phyloP scores from a whole-genome alignment of 2,113 vertebrate genomes.

The Pelecanoides urinatrix region DNA sequence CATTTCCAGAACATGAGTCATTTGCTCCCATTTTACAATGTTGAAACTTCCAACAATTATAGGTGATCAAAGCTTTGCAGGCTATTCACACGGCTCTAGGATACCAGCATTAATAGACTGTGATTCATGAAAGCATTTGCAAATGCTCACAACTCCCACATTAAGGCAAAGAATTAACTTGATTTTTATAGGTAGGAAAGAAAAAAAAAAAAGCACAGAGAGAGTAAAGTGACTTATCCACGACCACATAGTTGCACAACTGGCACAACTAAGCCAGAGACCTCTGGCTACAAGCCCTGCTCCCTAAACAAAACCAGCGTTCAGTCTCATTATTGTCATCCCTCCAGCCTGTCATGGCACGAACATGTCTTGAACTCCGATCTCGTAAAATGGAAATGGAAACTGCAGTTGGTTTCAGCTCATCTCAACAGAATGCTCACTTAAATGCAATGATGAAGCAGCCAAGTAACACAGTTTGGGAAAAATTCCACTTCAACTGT shows the following conservation, averaged over 20 bases:
- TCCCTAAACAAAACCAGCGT: neutral
- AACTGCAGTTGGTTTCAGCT: neutral
- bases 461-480: neutral
- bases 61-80: slow-evolving; percentile 21
- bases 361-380: neutral
- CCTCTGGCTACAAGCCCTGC: neutral
- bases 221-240: neutral
- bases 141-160: neutral
- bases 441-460: neutral
- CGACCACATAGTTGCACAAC: neutral
- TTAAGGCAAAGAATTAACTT: neutral
- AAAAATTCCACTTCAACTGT: neutral
- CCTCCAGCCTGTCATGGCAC: neutral
- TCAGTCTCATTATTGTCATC: neutral
- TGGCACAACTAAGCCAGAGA: neutral
- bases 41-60: neutral
- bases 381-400: neutral
- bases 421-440: neutral
- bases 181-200: slow-evolving; percentile 10
- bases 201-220: neutral
- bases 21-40: neutral
- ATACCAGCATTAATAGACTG: slow-evolving; percentile 2
- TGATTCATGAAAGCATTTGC: slow-evolving; percentile 11
- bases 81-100: neutral
- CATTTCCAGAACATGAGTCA: neutral